These are phyloP conservation scores for Myotis myotis DNA, from an alignment of 2,797 vertebrate species.

Conservation along the genomic window DNA sequence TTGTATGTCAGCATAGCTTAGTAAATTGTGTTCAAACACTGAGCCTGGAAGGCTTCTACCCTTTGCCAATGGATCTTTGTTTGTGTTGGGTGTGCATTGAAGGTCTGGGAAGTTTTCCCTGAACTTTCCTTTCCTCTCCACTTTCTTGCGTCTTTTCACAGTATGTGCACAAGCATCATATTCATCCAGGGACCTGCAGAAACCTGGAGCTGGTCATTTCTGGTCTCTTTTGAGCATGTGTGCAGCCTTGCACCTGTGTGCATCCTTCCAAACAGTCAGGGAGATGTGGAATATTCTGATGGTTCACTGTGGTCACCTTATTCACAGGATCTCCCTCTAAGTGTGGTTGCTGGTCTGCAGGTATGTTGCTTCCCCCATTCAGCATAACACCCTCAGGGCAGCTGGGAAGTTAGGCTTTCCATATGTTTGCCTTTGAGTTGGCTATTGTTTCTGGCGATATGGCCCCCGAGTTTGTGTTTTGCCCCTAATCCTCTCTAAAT, in stretches of 20 bases:
- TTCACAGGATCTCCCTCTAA: background rate
- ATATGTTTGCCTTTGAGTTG: background rate
- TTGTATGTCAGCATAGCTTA: background rate
- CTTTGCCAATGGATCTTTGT: background rate
- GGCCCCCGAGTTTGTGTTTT: background rate
- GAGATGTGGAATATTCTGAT: background rate
- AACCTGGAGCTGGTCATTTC: background rate
- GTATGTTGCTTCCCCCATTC: background rate
- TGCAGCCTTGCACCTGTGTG: background rate
- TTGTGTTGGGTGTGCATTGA: background rate
- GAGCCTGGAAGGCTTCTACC: background rate
- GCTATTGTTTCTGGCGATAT: background rate
- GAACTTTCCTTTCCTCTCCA: background rate
- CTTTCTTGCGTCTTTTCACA: background rate
- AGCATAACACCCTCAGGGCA: background rate
- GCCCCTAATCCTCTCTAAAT: background rate
- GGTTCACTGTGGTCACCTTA: background rate
- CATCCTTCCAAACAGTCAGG: background rate
- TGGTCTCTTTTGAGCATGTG: background rate
- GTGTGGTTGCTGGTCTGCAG: background rate
- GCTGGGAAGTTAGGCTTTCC: background rate
- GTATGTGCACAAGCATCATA: background rate
- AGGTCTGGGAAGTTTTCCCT: background rate
- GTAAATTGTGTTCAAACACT: background rate
- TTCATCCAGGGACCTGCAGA: background rate